phyloP scores from a whole-genome alignment of 2,113 vertebrate genomes.

The Riparia riparia region DNA sequence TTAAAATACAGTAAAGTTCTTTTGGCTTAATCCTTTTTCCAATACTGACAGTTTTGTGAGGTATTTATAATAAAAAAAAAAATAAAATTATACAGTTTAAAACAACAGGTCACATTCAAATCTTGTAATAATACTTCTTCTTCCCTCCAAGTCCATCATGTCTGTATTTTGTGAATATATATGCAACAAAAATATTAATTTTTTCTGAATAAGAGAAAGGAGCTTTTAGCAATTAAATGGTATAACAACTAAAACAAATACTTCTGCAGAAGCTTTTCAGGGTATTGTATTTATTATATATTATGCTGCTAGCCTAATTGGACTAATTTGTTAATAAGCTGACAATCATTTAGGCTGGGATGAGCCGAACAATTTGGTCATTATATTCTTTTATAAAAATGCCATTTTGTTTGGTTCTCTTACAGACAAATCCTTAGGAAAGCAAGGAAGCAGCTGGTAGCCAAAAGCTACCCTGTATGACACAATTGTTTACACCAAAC shows the following conservation, averaged over 20 bases:
- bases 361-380: neutral
- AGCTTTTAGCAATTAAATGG: constrained; percentile 6
- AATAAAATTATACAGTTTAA: neutral
- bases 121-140: constrained; percentile 8
- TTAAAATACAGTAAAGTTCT: constrained; percentile 35
- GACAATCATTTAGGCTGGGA: constrained; percentile 11
- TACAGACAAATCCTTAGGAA: constrained; percentile 51
- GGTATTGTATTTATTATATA: neutral
- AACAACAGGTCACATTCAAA: constrained; percentile 5
- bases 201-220: constrained; percentile 28
- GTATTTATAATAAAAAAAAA: neutral
- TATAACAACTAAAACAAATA: neutral
- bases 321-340: constrained; percentile 30
- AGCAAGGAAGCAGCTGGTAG: constrained; percentile 54
- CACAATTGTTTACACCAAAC: constrained; percentile 49
- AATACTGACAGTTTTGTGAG: constrained; percentile 38
- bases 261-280: neutral
- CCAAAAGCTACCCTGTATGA: constrained; percentile 2
- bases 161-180: neutral
- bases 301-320: neutral
- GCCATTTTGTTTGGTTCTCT: neutral
- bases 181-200: neutral
- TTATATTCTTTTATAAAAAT: neutral
- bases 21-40: constrained; percentile 27
- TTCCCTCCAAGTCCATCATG: neutral